phyloP scores from a whole-genome alignment of 2,113 vertebrate species.

The Silurus meridionalis region DNA sequence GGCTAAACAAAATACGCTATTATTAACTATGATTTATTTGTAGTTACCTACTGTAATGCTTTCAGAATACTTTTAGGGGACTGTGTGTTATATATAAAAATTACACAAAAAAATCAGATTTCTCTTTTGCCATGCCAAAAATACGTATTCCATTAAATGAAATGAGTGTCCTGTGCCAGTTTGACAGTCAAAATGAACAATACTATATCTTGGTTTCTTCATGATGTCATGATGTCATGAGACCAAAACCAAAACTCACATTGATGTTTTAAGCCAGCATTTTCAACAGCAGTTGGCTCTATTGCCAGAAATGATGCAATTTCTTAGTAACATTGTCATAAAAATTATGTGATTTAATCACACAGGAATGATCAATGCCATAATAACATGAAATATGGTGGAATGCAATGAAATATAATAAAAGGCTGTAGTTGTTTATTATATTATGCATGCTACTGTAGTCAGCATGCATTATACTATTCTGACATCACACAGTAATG shows the following conservation, averaged over 20 bases:
- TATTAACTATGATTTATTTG: not conserved
- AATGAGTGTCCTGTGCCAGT: not conserved
- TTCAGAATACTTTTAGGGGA: not conserved
- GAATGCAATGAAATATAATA: not conserved
- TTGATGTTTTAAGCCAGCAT: not conserved
- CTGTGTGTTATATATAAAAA: no score
- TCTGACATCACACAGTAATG: not conserved
- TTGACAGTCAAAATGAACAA: not conserved
- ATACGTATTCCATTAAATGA: not conserved
- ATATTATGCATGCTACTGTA: not conserved
- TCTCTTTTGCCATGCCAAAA: no score
- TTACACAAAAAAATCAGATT: no score
- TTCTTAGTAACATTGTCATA: not conserved
- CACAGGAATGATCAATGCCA: not conserved
- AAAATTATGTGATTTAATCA: not conserved
- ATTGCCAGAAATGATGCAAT: not conserved
- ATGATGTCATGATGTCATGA: not conserved
- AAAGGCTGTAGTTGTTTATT: no score
- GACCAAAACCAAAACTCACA: not conserved
- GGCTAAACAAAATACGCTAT: not conserved
- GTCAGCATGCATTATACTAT: not conserved
- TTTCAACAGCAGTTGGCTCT: not conserved
- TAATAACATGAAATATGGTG: not conserved
- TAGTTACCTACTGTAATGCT: not conserved
- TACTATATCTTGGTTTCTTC: not conserved